Evolutionary conservation across 2,888 invertebrate species (phyloP), one percentile per base, ranked within the genome.

Genomic region (Bugulina stolonifera): DNA sequence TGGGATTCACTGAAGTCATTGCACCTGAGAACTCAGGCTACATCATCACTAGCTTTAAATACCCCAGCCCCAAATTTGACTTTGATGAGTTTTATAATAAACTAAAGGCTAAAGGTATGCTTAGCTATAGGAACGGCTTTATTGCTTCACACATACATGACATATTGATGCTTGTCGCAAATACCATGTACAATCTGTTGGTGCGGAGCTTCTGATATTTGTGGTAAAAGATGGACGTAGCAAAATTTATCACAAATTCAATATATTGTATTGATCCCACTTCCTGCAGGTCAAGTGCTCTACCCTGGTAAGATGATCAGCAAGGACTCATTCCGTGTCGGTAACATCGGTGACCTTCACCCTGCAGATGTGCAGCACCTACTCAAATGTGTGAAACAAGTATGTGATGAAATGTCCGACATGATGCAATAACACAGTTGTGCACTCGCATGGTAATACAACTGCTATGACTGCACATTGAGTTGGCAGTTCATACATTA

Each of bases 241-340:
- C n/a, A n/a, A n/a, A n/a, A n/a, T n/a, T n/a, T n/a, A n/a, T n/a
- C n/a, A n/a, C n/a, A n/a, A n/a, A n/a, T n/a, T n/a, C n/a, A n/a
- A n/a, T n/a, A n/a, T n/a, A n/a, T n/a, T n/a, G n/a, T n/a, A n/a
- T n/a, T n/a, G n/a, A n/a, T n/a, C n/a, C 43, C 18, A 10, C 43
- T 43, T 43, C 5, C 18, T 43, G 43, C 80, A 86, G 86, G 81
- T 74, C 84, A 83, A 73, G 83, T 86, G 29, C 86, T 86, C 73
- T 86, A 86, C 76, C 86, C 86, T 14, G 86, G 86, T 1, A 86
- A 86, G 78, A 83, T 86, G 43, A 79, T 85, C 25, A 78, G 82
- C 55, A 81, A 83, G 0, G 82, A 85, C 73, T 85, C 85, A 74
- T 86, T 87, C 78, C 81, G 86, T 1, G 85, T 87, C 70, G 86